phyloP scores from a whole-genome alignment of 35 echinoderm and acorn worm species.

The Heliocidaris tuberculata region DNA sequence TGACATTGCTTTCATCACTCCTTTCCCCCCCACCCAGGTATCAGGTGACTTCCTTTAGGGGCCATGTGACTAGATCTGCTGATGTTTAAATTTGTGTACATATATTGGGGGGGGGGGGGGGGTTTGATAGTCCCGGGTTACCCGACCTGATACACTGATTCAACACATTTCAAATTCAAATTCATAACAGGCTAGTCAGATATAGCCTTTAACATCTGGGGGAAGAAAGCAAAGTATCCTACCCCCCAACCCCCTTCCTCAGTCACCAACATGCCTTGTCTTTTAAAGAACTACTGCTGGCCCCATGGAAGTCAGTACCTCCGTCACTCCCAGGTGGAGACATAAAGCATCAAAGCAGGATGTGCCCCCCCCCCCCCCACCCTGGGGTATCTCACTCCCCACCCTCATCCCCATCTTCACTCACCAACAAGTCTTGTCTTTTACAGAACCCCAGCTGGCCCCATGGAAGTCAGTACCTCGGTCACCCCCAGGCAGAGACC shows the following conservation, averaged over 20 bases:
- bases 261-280: neutral
- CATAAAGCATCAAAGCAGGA: slow-evolving; percentile 69
- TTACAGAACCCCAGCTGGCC: slow-evolving; percentile 58
- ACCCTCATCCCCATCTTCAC: neutral
- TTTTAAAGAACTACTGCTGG: slow-evolving; percentile 43
- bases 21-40: too few species aligned
- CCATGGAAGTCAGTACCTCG: slow-evolving; percentile 84
- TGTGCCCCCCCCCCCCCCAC: neutral
- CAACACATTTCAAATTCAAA: too few species aligned
- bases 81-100: too few species aligned
- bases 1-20: too few species aligned
- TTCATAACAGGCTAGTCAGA: too few species aligned
- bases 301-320: slow-evolving; percentile 52
- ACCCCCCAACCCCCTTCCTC: neutral
- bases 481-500: slow-evolving; percentile 89
- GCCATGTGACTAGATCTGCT: too few species aligned
- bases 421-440: neutral
- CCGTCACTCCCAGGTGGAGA: slow-evolving; percentile 43
- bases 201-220: too few species aligned
- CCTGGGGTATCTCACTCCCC: neutral
- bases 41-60: neutral
- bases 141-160: too few species aligned
- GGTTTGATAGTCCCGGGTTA: too few species aligned
- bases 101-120: too few species aligned
- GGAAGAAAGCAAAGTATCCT: neutral